Percentiles rank a stretch among this genome's conserved stretches.
Conservation (phyloP, 2,113 vertebrate genomes). For the Cyanistes caeruleus region DNA sequence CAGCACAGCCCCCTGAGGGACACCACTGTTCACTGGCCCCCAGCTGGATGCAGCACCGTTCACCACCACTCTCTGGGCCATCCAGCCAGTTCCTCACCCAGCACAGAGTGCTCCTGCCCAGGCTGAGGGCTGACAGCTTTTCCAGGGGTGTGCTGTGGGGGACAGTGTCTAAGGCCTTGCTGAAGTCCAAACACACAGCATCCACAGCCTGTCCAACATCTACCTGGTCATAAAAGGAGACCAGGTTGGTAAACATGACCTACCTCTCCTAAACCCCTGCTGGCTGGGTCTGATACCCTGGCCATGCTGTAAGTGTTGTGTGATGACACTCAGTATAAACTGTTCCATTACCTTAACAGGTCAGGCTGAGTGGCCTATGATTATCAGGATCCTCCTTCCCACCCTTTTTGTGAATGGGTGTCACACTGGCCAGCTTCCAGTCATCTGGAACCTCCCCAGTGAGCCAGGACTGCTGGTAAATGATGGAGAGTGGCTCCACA, state of each 20-base stretch:
- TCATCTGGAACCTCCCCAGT: neutral
- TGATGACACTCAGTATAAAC: neutral
- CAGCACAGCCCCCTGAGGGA: neutral
- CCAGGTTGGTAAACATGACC: neutral
- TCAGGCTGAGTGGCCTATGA: neutral
- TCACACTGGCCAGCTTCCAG: neutral
- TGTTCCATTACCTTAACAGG: neutral
- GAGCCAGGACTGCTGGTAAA: neutral
- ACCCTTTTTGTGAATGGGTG: neutral
- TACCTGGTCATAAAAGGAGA: neutral
- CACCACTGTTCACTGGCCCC: neutral
- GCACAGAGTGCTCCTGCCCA: neutral
- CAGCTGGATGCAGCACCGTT: neutral
- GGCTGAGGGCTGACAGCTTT: neutral
- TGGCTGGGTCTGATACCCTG: neutral
- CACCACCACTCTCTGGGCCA: neutral
- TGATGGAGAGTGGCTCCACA: fast-evolving
- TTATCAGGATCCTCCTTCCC: neutral
- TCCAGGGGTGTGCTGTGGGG: neutral
- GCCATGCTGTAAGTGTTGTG: neutral
- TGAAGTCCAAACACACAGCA: neutral
- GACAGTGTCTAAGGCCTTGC: neutral
- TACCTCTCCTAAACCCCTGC: neutral
- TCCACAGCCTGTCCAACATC: neutral
- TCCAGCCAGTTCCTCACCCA: neutral